Base-by-base conservation (phyloP, 1,140 invertebrate genomes). In the Macrocentrus cingulum region DNA sequence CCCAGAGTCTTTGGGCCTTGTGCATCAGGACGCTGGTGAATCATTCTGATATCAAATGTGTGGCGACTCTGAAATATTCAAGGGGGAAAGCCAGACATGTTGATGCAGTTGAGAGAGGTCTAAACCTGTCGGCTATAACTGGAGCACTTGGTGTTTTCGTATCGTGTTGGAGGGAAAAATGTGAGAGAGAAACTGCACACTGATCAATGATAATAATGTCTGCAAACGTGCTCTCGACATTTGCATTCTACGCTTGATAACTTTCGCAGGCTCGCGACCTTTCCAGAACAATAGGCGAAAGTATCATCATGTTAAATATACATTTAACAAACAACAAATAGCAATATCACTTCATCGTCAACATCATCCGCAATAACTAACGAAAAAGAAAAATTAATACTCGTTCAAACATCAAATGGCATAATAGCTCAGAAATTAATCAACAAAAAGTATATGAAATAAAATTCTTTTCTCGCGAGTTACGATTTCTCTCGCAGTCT, bases 101-200 rank as follows among this genome's bases (percentile, higher is more conserved):
- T 39, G 36, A 39, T n/a, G 36, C 36, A 5, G 13, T 2, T 4
- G 13, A 39, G 13, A 39, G 7, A n/a, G 36, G 15, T 11, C 13
- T 22, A 19, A 59, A 59, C 56, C 56, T 59, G 60, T 61, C 52
- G 19, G 6, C 56, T 39, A 55, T 59, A 59, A 62, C 56, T 59
- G 41, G 60, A 62, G 60, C 60, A 59, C 56, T 50, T 53, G 25
- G 25, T 29, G 25, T 59, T 39, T 39, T 39, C 13, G 36, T 39
- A 36, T 62, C 34, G 53, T 23, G 36, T 39, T 11, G 36, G 19
- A 29, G 18, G 32, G 8, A 48, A 41, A 49, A 29, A 44, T 39
- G 22, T 34, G 3, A 42, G 41, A 59, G 49, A 48, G 56, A 22
- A 45, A 58, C 45, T 39, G 36, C 36, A 11, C 11, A 6, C 11